Evolutionary conservation across 2,797 vertebrate genomes (phyloP).

Genomic region (Dermochelys coriacea): DNA sequence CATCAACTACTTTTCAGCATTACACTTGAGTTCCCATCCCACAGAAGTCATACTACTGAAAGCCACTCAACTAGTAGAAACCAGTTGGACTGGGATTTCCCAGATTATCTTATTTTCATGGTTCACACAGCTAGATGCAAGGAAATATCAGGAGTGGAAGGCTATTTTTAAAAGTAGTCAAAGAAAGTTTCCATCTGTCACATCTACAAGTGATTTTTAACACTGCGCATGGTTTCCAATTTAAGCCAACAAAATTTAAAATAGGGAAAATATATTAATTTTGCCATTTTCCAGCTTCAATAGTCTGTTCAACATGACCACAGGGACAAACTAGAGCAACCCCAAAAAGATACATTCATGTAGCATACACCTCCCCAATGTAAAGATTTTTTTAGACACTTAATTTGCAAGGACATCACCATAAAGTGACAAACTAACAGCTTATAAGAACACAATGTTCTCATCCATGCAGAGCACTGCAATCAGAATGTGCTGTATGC

Average conservation of each 20-base stretch:
- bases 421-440: not conserved
- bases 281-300: not conserved
- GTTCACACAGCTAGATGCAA: not conserved
- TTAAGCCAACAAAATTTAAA: not conserved
- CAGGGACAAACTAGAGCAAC: not conserved
- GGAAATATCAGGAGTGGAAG: not conserved
- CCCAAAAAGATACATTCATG: rapidly evolving
- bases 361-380: rapidly evolving
- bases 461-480: not conserved
- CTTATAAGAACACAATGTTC: not conserved
- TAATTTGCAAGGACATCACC: not conserved
- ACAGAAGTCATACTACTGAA: not conserved
- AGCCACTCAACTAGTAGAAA: not conserved
- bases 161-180: not conserved
- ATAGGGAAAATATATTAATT: not conserved
- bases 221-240: not conserved
- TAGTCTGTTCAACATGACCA: not conserved
- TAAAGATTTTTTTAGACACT: rapidly evolving
- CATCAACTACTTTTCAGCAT: not conserved
- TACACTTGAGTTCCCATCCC: not conserved
- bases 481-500: constrained; percentile 23
- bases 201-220: not conserved
- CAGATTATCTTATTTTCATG: not conserved
- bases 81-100: not conserved
- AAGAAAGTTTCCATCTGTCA: not conserved